A percentile compares a stretch with the other conserved stretches of the same genome.
Conservation (phyloP, 2,888 invertebrate genomes). For the Ormia ochracea region DNA sequence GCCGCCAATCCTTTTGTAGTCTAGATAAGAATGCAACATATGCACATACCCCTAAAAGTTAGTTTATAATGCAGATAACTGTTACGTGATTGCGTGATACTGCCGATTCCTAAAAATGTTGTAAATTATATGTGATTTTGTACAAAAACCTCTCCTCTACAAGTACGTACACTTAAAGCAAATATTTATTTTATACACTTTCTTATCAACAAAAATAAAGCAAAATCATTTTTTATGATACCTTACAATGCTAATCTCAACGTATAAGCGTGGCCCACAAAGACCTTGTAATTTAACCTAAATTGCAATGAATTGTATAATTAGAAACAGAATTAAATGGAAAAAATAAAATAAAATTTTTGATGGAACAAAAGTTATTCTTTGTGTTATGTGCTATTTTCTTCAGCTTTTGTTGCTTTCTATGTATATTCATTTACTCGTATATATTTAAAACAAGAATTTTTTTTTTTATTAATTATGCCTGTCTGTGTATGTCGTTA, state of each 20-base stretch:
- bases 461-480: conserved; percentile 7
- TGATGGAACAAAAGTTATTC: conserved; percentile 22
- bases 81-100: conserved; percentile 12
- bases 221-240: conserved; percentile 1
- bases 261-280: conserved; percentile 3
- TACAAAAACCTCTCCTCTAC: neutral
- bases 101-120: conserved; percentile 30
- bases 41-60: conserved; percentile 9
- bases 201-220: conserved; percentile 15
- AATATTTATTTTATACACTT: neutral
- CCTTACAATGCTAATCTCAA: conserved; percentile 2
- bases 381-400: conserved; percentile 14
- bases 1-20: neutral
- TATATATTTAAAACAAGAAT: neutral
- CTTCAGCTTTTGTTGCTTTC: neutral
- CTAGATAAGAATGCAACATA: neutral
- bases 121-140: conserved; percentile 23
- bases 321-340: neutral
- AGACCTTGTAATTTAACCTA: conserved; percentile 52
- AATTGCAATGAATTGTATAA: conserved; percentile 31
- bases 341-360: conserved; percentile 26
- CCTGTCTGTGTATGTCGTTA: too few species aligned
- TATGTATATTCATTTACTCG: neutral
- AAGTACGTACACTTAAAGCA: neutral
- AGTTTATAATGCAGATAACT: conserved; percentile 13